Evolutionary conservation across 2,113 vertebrate species (phyloP).

Genomic region (Sinocyclocheilus rhinocerous): DNA sequence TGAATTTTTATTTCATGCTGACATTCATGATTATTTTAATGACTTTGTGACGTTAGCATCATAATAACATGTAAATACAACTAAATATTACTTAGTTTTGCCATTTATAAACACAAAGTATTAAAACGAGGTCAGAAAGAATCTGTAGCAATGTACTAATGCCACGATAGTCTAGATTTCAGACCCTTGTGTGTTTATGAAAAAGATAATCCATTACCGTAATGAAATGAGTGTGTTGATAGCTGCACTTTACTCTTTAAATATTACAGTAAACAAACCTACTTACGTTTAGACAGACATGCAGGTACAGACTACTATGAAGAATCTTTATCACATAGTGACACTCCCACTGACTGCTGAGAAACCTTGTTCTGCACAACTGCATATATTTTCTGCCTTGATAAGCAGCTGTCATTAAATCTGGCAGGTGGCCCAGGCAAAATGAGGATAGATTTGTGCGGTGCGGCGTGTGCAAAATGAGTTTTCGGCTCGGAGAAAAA

Average conservation of each 20-base stretch:
- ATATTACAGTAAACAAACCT: conserved; percentile 1
- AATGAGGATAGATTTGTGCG: conserved; percentile 45
- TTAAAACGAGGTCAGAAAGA: not conserved
- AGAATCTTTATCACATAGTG: not conserved
- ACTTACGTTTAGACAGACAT: not conserved
- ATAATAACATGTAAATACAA: not conserved
- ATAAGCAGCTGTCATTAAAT: conserved; percentile 47
- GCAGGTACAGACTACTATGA: not conserved
- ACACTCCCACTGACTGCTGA: conserved; percentile 1
- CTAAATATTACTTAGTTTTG: not conserved
- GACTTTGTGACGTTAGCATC: not conserved
- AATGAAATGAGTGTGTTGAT: not conserved
- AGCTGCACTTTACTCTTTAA: not conserved
- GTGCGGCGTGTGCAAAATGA: conserved; percentile 30
- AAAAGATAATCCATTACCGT: not conserved
- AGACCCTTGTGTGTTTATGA: not conserved
- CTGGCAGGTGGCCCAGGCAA: conserved; percentile 19
- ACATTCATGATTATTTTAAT: no score
- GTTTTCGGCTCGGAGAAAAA: conserved; percentile 34
- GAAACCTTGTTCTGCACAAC: conserved; percentile 25
- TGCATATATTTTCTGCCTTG: conserved; percentile 33
- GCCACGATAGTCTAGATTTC: not conserved
- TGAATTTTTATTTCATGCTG: not conserved
- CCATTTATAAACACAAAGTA: not conserved
- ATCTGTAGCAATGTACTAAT: not conserved